Conservation (phyloP, 2,113 vertebrate species). For the Orthonyx spaldingii region DNA sequence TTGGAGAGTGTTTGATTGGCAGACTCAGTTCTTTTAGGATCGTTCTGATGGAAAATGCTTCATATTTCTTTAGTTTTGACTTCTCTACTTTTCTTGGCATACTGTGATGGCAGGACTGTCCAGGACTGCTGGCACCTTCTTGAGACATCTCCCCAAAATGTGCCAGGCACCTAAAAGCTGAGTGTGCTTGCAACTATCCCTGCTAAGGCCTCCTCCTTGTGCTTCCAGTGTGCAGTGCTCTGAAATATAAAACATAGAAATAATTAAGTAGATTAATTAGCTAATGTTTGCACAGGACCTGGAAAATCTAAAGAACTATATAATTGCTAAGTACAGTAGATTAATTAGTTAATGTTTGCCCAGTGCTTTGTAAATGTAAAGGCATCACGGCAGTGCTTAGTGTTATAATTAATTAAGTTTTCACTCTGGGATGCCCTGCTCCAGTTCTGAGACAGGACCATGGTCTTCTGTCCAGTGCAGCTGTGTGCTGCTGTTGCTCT, state of each 20-base stretch:
- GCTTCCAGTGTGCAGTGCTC: neutral
- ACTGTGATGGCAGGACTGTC: neutral
- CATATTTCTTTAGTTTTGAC: neutral
- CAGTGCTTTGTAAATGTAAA: neutral
- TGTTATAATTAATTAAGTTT: constrained; percentile 8
- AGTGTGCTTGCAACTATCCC: neutral
- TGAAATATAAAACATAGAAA: neutral
- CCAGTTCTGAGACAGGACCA: neutral
- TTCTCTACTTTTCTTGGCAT: neutral
- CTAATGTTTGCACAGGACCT: constrained; percentile 15
- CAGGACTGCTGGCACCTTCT: neutral
- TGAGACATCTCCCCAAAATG: neutral
- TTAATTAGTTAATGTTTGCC: constrained; percentile 35
- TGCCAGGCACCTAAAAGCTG: neutral
- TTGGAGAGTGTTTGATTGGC: constrained; percentile 57
- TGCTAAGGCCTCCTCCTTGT: neutral
- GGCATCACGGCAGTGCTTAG: neutral
- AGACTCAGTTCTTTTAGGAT: neutral
- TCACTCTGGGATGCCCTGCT: neutral
- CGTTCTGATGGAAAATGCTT: neutral
- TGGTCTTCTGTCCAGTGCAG: neutral
- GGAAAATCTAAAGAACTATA: constrained; percentile 4
- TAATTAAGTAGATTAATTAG: constrained; percentile 29
- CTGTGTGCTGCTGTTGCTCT: neutral
- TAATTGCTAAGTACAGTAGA: constrained; percentile 12